A percentile compares a stretch with the other conserved stretches of the same genome.
Evolutionary conservation across 2,113 vertebrate genomes (phyloP).

Genomic region (Lamprotornis superbus): DNA sequence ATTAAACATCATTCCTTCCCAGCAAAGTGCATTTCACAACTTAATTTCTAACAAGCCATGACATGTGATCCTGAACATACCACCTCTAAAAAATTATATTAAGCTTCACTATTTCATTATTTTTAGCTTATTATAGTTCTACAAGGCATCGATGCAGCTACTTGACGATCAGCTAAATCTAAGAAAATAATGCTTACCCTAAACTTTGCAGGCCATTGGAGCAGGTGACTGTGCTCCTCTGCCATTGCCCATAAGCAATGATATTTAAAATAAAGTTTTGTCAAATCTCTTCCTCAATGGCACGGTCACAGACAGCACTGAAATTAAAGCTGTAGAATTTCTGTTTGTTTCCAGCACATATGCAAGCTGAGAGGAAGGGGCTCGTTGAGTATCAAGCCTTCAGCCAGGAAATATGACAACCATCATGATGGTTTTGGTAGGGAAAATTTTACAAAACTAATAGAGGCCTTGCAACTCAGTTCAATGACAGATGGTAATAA

Average conservation of each 20-base stretch:
- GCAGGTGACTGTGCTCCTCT: background rate
- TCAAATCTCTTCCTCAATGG: background rate
- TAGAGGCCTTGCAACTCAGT: background rate
- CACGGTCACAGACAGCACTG: fast-evolving
- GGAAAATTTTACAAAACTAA: background rate
- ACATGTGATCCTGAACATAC: background rate
- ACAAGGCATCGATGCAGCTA: background rate
- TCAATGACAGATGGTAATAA: background rate
- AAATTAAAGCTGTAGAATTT: background rate
- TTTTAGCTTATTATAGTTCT: background rate
- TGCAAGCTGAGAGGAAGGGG: background rate
- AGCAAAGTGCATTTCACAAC: background rate
- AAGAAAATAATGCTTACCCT: background rate
- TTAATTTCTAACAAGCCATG: background rate
- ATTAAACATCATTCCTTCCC: background rate
- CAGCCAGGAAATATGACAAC: background rate
- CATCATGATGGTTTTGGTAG: background rate
- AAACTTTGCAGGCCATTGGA: background rate
- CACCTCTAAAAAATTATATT: background rate
- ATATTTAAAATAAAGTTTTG: background rate
- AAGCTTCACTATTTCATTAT: background rate
- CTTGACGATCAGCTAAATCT: background rate
- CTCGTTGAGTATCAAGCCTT: background rate
- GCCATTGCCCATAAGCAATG: background rate
- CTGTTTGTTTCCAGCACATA: background rate